Conservation (phyloP, 2,888 invertebrate genomes). For the Drosophila rellima region DNA sequence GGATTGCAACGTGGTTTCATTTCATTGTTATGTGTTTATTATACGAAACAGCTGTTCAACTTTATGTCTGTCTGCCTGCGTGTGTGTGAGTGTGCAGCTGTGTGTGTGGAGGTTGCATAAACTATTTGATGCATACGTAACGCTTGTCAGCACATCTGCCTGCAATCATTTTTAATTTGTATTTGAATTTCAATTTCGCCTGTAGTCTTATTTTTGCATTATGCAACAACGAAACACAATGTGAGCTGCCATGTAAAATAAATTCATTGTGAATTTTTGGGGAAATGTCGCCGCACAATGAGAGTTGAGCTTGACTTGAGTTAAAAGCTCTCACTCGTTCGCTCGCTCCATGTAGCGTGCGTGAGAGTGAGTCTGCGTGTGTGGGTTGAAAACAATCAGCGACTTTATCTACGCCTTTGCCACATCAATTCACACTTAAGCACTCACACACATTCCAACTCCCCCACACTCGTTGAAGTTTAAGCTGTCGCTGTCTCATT, state of each 20-base stretch:
- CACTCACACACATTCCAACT: background rate
- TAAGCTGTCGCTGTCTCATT: background rate
- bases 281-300: slow-evolving; percentile 18
- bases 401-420: slow-evolving; percentile 28
- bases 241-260: slow-evolving; percentile 56
- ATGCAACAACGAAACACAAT: slow-evolving; percentile 68
- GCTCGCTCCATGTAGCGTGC: slow-evolving; percentile 5
- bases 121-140: slow-evolving; percentile 53
- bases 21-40: slow-evolving; percentile 1
- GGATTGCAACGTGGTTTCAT: slow-evolving; percentile 34
- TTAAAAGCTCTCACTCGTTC: slow-evolving; percentile 24
- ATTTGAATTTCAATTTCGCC: slow-evolving; percentile 39
- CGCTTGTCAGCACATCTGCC: slow-evolving; percentile 55
- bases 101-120: slow-evolving; percentile 45
- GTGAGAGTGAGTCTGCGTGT: slow-evolving; percentile 15
- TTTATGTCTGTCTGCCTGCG: background rate
- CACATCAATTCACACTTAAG: slow-evolving; percentile 31
- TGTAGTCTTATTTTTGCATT: slow-evolving; percentile 41
- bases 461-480: background rate
- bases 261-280: slow-evolving; percentile 17
- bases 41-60: slow-evolving; percentile 8
- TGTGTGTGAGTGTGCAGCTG: background rate
- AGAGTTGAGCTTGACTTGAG: slow-evolving; percentile 16
- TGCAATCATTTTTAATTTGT: slow-evolving; percentile 43
- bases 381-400: slow-evolving; percentile 47